Percentiles rank a stretch among this genome's conserved stretches.
phyloP scores from a whole-genome alignment of 2,888 invertebrate species.

The Chironomus riparius region DNA sequence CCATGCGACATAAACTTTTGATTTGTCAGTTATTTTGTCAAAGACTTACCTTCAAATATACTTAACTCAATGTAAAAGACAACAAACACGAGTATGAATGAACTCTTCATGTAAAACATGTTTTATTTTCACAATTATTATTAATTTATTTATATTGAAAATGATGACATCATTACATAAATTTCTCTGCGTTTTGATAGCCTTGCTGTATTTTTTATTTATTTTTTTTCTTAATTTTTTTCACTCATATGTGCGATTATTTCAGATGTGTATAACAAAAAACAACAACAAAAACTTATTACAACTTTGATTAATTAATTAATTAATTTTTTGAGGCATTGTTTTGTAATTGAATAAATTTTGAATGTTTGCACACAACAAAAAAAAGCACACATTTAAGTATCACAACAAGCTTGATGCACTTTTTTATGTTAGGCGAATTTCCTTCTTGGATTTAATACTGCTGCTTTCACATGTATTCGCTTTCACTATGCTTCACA shows the following conservation, averaged over 20 bases:
- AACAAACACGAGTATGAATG: conserved; percentile 4
- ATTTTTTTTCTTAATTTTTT: not conserved
- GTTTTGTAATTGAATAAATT: conserved; percentile 15
- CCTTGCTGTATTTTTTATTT: not conserved
- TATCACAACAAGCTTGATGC: not conserved
- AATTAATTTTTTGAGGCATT: not conserved
- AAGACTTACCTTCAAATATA: conserved; percentile 21
- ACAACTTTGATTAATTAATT: not conserved
- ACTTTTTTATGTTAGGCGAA: not conserved
- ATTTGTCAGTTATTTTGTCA: not conserved
- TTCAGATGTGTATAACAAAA: too few relatives aligned
- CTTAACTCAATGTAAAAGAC: conserved; percentile 14
- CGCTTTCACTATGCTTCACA: conserved; percentile 22
- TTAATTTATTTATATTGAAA: not conserved
- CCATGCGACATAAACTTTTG: not conserved
- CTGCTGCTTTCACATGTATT: conserved; percentile 20
- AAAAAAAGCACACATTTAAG: not conserved
- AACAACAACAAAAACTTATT: not conserved
- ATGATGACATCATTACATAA: conserved; percentile 23
- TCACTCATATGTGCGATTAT: not conserved
- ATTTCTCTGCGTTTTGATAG: not conserved
- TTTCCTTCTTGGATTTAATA: conserved; percentile 22
- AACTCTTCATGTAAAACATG: conserved; percentile 26
- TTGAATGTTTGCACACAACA: not conserved
- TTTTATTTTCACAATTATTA: conserved; percentile 1